Evolutionary conservation across 2,888 invertebrate genomes (phyloP).

Genomic region (Invenusta paracnida): DNA sequence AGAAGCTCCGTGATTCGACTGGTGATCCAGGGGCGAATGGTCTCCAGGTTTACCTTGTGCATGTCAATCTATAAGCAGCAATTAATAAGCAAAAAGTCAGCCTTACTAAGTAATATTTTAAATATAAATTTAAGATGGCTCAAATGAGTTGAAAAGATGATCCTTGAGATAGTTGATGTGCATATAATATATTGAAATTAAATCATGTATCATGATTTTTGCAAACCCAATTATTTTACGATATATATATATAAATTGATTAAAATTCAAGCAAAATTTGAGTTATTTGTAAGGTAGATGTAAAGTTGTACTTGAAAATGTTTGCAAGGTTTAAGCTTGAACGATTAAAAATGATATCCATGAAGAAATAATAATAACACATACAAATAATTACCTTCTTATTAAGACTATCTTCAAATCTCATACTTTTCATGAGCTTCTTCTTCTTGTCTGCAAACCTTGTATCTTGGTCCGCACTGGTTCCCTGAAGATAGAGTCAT

Average conservation of each 20-base stretch:
- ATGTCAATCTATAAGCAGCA: slow-evolving; percentile 84
- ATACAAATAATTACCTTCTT: too few species aligned
- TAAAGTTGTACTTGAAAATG: too few species aligned
- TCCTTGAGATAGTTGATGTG: too few species aligned
- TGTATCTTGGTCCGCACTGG: slow-evolving; percentile 95
- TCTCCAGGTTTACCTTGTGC: slow-evolving; percentile 93
- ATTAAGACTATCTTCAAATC: slow-evolving; percentile 85
- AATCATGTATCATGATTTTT: neutral
- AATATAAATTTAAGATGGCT: neutral
- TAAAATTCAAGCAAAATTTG: too few species aligned
- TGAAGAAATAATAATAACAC: too few species aligned
- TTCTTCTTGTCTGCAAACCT: slow-evolving; percentile 99
- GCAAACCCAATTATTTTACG: too few species aligned
- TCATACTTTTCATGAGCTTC: slow-evolving; percentile 96
- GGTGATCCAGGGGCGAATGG: slow-evolving; percentile 97
- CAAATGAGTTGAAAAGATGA: too few species aligned
- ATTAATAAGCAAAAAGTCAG: slow-evolving; percentile 37
- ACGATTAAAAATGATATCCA: too few species aligned
- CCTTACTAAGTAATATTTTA: neutral
- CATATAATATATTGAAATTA: neutral
- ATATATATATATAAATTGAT: too few species aligned
- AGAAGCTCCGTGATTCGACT: slow-evolving; percentile 89
- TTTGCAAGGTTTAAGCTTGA: too few species aligned
- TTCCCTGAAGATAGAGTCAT: slow-evolving; percentile 76
- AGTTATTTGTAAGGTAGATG: too few species aligned